Evolutionary conservation across 2,113 vertebrate genomes (phyloP).

Genomic region (Caracal caracal): DNA sequence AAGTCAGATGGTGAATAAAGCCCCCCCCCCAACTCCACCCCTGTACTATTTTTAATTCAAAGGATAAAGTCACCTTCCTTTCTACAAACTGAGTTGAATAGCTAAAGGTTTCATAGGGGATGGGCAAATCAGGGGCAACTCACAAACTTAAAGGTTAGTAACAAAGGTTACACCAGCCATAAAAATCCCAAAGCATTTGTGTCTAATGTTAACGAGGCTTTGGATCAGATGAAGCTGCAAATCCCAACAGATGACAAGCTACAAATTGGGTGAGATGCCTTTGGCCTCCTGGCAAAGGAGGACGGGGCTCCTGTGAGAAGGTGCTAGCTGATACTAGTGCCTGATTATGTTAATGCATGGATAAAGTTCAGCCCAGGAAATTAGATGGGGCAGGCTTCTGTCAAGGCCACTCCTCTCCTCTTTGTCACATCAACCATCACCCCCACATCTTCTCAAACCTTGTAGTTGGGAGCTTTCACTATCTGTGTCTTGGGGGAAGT

Average conservation of each 20-base stretch:
- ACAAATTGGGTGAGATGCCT: slow-evolving; percentile 54
- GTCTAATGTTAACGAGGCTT: slow-evolving; percentile 46
- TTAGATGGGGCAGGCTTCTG: not conserved
- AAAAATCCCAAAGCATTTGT: slow-evolving; percentile 42
- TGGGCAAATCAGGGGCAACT: not conserved
- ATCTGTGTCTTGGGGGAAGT: not conserved
- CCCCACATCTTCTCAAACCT: not conserved
- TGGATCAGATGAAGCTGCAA: slow-evolving; percentile 51
- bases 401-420: not conserved
- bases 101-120: not conserved
- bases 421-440: not conserved
- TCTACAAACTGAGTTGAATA: slow-evolving; percentile 43
- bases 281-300: slow-evolving; percentile 25
- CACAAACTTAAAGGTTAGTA: not conserved
- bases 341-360: not conserved
- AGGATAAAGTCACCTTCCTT: slow-evolving; percentile 60
- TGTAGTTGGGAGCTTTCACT: not conserved
- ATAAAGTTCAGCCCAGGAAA: not conserved
- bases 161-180: not conserved
- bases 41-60: not conserved
- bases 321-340: not conserved
- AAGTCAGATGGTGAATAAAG: slow-evolving; percentile 55
- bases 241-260: slow-evolving; percentile 56
- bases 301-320: not conserved
- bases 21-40: not conserved